These are phyloP conservation scores for Ispidina lecontei DNA, from an alignment of 2,797 vertebrate species.

Conservation along the genomic window DNA sequence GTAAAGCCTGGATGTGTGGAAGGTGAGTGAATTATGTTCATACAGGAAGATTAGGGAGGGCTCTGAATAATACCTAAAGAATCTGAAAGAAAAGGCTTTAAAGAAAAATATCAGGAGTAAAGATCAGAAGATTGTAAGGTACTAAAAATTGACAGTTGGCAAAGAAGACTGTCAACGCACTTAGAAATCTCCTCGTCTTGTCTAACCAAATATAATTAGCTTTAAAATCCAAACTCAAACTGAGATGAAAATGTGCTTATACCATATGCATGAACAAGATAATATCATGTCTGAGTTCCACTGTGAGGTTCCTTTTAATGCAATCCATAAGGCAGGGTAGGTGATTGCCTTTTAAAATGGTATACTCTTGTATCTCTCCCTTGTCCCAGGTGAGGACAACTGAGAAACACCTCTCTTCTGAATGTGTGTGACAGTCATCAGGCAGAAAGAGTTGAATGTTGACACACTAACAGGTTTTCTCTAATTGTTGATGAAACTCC, in stretches of 20 bases:
- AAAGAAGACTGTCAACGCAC: background rate
- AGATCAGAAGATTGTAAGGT: background rate
- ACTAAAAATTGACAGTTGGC: background rate
- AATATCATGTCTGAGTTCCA: background rate
- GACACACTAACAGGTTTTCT: background rate
- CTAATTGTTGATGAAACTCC: background rate
- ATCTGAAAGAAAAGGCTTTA: background rate
- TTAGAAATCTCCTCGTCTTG: background rate
- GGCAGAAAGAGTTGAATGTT: background rate
- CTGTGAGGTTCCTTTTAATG: background rate
- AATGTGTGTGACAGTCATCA: fast-evolving
- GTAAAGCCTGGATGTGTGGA: background rate
- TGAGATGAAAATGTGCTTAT: background rate
- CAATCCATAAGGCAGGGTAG: background rate
- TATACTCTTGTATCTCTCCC: background rate
- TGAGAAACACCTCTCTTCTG: background rate
- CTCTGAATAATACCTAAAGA: background rate
- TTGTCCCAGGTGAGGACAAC: background rate
- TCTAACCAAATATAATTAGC: background rate
- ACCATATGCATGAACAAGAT: background rate
- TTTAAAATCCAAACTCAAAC: background rate
- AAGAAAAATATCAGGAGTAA: background rate
- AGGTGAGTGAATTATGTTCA: background rate
- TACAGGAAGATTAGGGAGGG: background rate
- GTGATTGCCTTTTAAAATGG: background rate